Evolutionary conservation across 2,888 invertebrate species (phyloP).

Genomic region (Drosophila greeni): DNA sequence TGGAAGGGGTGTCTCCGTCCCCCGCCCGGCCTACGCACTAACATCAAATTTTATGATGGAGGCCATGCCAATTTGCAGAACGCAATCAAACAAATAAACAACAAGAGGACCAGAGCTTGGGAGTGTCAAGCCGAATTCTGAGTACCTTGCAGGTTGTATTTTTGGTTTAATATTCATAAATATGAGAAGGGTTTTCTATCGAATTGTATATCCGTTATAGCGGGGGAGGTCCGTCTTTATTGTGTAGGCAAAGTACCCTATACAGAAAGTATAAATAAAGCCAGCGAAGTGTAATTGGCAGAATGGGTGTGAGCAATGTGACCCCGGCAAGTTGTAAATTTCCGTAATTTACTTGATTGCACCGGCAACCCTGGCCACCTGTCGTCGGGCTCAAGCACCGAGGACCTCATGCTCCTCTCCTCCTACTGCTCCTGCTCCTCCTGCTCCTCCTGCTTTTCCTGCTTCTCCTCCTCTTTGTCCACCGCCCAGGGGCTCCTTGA

Average conservation of each 20-base stretch:
- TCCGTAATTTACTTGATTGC: slow-evolving; percentile 60
- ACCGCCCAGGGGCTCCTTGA: slow-evolving; percentile 11
- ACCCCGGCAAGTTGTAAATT: slow-evolving; percentile 57
- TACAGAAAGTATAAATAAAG: slow-evolving; percentile 18
- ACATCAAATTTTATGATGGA: slow-evolving; percentile 59
- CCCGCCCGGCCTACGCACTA: slow-evolving; percentile 46
- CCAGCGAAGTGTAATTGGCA: not conserved
- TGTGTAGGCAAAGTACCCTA: too few species aligned
- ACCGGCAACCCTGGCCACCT: slow-evolving; percentile 43
- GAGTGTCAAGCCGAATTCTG: not conserved
- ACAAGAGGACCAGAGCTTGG: slow-evolving; percentile 4
- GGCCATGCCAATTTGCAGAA: slow-evolving; percentile 53
- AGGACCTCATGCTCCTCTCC: not conserved
- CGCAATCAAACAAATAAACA: slow-evolving; percentile 57
- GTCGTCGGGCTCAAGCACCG: slow-evolving; percentile 22
- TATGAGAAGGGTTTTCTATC: too few species aligned
- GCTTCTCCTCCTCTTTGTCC: not conserved
- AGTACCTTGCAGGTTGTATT: not conserved
- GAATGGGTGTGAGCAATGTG: slow-evolving; percentile 32
- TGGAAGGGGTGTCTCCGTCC: slow-evolving; percentile 23
- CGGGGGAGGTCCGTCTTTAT: too few species aligned
- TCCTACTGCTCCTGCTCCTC: too few species aligned
- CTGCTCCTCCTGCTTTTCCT: too few species aligned
- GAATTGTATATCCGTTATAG: too few species aligned
- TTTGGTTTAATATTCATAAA: too few species aligned